Conservation (phyloP, 2,888 invertebrate genomes). For the Rotaria sp. region DNA sequence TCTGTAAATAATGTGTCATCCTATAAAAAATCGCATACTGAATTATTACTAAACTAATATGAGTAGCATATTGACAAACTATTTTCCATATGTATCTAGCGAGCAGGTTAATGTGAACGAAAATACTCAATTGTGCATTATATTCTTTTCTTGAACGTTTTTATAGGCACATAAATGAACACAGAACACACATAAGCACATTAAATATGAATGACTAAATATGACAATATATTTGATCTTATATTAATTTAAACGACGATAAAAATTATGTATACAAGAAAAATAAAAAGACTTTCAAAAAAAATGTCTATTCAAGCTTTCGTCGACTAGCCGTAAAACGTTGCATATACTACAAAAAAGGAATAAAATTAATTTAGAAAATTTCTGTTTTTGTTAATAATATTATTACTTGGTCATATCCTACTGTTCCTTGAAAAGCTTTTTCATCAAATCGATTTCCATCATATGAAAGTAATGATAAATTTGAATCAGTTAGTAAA, state of each 20-base stretch:
- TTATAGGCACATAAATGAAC: neutral
- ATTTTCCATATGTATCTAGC: too few species aligned
- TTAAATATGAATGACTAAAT: too few species aligned
- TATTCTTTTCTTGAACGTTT: neutral
- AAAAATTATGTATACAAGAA: neutral
- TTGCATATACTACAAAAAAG: neutral
- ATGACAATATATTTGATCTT: neutral
- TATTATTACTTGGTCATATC: neutral
- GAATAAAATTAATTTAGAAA: neutral
- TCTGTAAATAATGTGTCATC: too few species aligned
- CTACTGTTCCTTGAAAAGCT: conserved; percentile 4
- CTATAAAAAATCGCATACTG: too few species aligned
- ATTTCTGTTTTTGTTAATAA: neutral
- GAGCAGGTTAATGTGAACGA: too few species aligned
- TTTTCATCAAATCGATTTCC: conserved; percentile 21
- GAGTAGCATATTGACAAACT: too few species aligned
- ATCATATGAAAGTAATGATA: neutral
- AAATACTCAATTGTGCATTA: neutral
- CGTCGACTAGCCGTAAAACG: neutral
- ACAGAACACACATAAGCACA: neutral
- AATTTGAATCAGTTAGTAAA: neutral
- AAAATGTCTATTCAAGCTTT: neutral
- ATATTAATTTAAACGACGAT: neutral
- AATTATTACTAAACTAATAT: too few species aligned
- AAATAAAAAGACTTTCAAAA: neutral